Evolutionary conservation across 2,113 vertebrate genomes (phyloP), one percentile per base, ranked within the genome.

Genomic region (Ardeotis arabs): DNA sequence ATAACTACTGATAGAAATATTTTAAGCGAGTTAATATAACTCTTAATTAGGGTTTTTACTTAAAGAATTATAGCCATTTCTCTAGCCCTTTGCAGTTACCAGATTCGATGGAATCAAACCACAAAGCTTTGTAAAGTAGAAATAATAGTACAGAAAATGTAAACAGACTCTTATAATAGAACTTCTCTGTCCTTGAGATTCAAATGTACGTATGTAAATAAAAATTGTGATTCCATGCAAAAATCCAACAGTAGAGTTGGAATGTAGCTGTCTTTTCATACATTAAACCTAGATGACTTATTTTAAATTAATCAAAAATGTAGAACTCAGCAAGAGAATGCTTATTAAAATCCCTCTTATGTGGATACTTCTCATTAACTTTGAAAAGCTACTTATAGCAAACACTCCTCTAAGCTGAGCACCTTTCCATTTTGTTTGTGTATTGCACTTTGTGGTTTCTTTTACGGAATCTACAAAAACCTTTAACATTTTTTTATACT

Each of bases 271-370:
- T 58, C 77, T 92, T 96, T 92, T 89, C 50, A 89, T 62, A 87
- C 59, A 73, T 41, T 89, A 95, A 93, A 85, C 50, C 53, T 53
- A 15, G 37, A 78, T 73, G 17, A 78, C 62, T 90, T 95, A n/a
- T 50, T 92, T 79, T 83, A 93, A 92, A 91, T 84, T 92, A 93
- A 95, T 84, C 28, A 94, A 82, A 96, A 93, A 75, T 63, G 8
- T 93, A 89, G 84, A 95, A 84, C 89, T 95, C 90, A 94, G 89
- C 95, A 95, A 92, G 50, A 85, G 50, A 94, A 96, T 87, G 89
- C 80, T 95, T 97, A 93, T 95, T 96, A 95, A 94, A 94, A 95
- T 89, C 73, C 62, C 39, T 73, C 80, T 96, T 92, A 92, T 7
- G 5, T 23, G 80, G 92, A 56, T 91, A 82, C 92, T 95, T 93